A percentile compares a stretch with the other conserved stretches of the same genome.
phyloP scores from a whole-genome alignment of 2,888 invertebrate genomes.

The Drosophila fulvimacula region DNA sequence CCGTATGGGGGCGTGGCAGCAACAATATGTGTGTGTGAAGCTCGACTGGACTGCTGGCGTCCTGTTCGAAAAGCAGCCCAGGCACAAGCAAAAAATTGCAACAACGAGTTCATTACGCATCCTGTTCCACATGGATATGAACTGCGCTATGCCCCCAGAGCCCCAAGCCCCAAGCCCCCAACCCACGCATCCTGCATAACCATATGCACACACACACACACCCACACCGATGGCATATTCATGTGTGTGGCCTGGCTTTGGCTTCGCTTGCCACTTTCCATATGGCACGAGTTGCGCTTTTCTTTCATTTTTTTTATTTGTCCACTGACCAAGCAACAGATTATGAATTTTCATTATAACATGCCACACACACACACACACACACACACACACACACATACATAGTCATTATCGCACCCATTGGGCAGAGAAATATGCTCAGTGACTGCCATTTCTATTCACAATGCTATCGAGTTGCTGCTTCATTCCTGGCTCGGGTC shows the following conservation, averaged over 20 bases:
- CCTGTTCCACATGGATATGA: slow-evolving; percentile 37
- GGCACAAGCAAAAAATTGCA: slow-evolving; percentile 31
- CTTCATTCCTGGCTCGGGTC: slow-evolving; percentile 17
- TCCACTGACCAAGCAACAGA: slow-evolving; percentile 48
- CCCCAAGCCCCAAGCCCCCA: neutral
- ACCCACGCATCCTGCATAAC: slow-evolving; percentile 1
- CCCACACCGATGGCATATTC: neutral
- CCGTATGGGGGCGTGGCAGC: slow-evolving; percentile 39
- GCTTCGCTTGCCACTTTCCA: slow-evolving; percentile 28
- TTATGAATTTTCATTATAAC: slow-evolving; percentile 75
- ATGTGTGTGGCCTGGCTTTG: neutral
- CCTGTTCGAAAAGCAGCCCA: slow-evolving; percentile 58
- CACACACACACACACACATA: neutral
- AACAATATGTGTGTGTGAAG: slow-evolving; percentile 52
- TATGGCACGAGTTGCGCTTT: slow-evolving; percentile 29
- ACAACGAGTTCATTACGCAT: slow-evolving; percentile 75
- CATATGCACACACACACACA: slow-evolving; percentile 7
- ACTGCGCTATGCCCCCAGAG: neutral
- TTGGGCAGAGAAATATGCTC: neutral
- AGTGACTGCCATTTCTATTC: slow-evolving; percentile 11
- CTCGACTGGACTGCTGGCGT: slow-evolving; percentile 36
- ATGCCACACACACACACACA: slow-evolving; percentile 17
- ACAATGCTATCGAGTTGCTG: slow-evolving; percentile 44
- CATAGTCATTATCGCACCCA: slow-evolving; percentile 5
- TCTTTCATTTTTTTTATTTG: slow-evolving; percentile 6